These are phyloP conservation scores for Peromyscus melanophrys DNA, from an alignment of 2,797 vertebrate genomes.

Conservation along the genomic window DNA sequence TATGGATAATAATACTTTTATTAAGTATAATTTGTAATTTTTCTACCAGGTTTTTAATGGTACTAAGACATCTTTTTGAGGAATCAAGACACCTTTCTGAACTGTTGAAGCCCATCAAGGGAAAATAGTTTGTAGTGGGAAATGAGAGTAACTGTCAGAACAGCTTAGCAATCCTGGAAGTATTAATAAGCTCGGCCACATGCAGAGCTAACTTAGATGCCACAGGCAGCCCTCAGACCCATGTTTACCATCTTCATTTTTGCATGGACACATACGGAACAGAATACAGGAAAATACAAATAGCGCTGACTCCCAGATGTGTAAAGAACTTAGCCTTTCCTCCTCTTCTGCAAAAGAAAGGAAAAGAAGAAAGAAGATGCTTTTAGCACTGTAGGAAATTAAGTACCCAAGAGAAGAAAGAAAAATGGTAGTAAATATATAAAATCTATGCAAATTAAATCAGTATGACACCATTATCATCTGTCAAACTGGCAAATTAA, in stretches of 20 bases:
- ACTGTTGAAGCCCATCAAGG: not conserved
- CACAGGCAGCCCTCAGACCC: not conserved
- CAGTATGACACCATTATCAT: conserved; percentile 73
- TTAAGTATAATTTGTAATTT: not conserved
- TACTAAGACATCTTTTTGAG: not conserved
- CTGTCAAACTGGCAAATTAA: conserved; percentile 79
- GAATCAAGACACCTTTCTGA: not conserved
- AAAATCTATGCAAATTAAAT: conserved; percentile 80
- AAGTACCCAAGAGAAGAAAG: conserved; percentile 72
- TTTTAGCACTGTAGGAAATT: conserved; percentile 67
- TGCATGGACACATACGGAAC: not conserved
- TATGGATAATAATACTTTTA: not conserved
- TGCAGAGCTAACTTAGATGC: not conserved
- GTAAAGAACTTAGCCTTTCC: not conserved
- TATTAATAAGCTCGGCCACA: not conserved
- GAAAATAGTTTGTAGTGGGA: not conserved
- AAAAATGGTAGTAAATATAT: conserved; percentile 77
- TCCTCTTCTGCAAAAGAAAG: not conserved
- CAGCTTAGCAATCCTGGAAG: not conserved
- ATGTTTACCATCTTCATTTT: not conserved
- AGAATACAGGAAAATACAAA: conserved; percentile 9
- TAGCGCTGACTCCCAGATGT: not conserved
- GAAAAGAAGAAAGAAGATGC: not conserved
- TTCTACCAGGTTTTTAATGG: not conserved
- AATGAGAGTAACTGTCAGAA: conserved; percentile 5